phyloP scores from a whole-genome alignment of 1,140 invertebrate species.

The Chionoecetes opilio region DNA sequence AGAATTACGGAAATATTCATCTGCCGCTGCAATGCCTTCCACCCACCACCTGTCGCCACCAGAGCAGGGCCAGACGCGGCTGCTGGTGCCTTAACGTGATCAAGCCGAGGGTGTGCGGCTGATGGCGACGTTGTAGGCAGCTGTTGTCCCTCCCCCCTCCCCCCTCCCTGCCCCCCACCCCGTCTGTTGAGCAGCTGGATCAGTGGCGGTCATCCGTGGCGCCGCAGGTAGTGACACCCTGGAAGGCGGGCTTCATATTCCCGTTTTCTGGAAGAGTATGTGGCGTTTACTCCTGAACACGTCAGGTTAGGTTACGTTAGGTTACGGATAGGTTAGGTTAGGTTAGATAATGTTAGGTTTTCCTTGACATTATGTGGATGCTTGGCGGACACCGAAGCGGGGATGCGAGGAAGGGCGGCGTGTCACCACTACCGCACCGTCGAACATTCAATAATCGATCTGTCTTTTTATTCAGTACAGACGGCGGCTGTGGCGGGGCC shows the following conservation, averaged over 20 bases:
- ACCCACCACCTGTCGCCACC: not conserved
- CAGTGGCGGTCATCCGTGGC: constrained; percentile 9
- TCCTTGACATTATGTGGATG: not conserved
- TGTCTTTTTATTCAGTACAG: constrained; percentile 30
- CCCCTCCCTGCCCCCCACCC: not conserved
- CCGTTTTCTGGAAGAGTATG: too few relatives aligned
- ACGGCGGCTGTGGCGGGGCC: not conserved
- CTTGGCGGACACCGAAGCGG: not conserved
- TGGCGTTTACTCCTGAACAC: too few relatives aligned
- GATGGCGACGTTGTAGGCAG: not conserved
- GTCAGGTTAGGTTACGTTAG: too few relatives aligned
- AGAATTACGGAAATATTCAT: not conserved
- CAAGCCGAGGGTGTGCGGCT: not conserved
- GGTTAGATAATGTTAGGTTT: too few relatives aligned
- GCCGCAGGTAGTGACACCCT: not conserved
- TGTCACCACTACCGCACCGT: not conserved
- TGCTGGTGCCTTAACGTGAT: not conserved
- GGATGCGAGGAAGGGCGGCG: not conserved
- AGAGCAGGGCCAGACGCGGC: not conserved
- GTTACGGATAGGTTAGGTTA: too few relatives aligned
- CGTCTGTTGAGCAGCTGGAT: not conserved
- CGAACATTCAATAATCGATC: constrained; percentile 19
- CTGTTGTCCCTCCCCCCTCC: not conserved
- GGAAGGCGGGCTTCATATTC: not conserved
- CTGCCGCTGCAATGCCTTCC: not conserved